Evolutionary conservation across 2,888 invertebrate genomes (phyloP).

Genomic region (Drosophila niveifrons): DNA sequence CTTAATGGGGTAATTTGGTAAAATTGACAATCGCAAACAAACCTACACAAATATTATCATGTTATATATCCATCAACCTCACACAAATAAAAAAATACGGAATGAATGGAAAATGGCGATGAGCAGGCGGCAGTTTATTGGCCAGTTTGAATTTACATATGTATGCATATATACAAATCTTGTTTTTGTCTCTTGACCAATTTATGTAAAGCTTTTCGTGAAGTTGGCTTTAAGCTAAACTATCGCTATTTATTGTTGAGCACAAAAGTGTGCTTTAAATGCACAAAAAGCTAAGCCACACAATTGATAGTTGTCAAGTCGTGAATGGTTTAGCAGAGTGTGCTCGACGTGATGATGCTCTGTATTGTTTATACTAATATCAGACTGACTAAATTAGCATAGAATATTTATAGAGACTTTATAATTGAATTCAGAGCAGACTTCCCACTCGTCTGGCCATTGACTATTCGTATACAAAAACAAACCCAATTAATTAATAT

Average conservation of each 20-base stretch:
- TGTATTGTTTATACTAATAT: too few species aligned
- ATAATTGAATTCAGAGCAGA: conserved; percentile 8
- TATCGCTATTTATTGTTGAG: conserved; percentile 28
- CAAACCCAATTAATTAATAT: conserved; percentile 27
- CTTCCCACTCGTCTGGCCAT: conserved; percentile 25
- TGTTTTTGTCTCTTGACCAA: conserved; percentile 12
- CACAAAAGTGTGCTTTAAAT: conserved; percentile 65
- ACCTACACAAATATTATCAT: neutral
- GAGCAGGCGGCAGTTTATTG: conserved; percentile 33
- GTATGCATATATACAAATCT: conserved; percentile 10
- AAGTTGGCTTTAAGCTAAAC: conserved; percentile 51
- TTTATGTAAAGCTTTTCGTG: conserved; percentile 44
- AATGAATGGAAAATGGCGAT: conserved; percentile 44
- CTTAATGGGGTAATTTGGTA: neutral
- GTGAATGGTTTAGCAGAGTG: neutral
- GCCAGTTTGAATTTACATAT: conserved; percentile 26
- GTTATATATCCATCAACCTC: neutral
- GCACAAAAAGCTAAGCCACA: neutral
- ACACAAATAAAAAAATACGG: neutral
- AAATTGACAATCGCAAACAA: neutral
- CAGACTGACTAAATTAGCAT: too few species aligned
- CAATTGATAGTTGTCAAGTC: neutral
- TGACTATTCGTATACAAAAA: conserved; percentile 28
- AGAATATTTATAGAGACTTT: neutral
- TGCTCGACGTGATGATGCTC: neutral